Percentiles rank a stretch among this genome's conserved stretches.
Conservation (phyloP, 2,888 invertebrate genomes). For the Nephrotoma guestfalica region DNA sequence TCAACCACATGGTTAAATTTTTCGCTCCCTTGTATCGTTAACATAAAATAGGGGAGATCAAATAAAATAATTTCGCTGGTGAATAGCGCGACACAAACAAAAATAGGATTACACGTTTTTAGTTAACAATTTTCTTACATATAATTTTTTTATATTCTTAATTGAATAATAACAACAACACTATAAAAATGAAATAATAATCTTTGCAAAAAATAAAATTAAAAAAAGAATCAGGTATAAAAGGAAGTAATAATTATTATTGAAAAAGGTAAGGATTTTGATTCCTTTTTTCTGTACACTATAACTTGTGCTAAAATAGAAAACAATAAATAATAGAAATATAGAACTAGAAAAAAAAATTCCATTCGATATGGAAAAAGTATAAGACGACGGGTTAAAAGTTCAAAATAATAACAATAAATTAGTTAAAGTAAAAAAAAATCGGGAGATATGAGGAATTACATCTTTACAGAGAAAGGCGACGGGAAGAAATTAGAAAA, state of each 20-base stretch:
- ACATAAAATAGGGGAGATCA: background rate
- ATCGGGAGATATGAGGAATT: background rate
- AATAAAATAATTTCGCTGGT: background rate
- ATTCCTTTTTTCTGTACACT: background rate
- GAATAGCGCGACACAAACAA: background rate
- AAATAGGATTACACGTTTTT: background rate
- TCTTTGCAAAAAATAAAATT: background rate
- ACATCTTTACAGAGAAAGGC: background rate
- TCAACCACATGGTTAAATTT: background rate
- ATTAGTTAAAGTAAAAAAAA: background rate
- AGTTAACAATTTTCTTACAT: background rate
- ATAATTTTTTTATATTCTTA: background rate
- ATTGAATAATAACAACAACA: background rate
- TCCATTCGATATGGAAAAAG: background rate
- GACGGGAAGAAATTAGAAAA: background rate
- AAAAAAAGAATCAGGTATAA: background rate
- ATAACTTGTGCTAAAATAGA: background rate
- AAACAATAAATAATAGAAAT: background rate
- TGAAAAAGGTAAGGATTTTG: background rate
- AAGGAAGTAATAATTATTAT: background rate
- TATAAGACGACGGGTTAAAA: background rate
- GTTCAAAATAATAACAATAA: background rate
- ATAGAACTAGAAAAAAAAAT: background rate
- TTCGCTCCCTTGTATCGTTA: background rate
- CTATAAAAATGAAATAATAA: background rate